Evolutionary conservation across 2,888 invertebrate species (phyloP).

Genomic region (Listrodromus nycthemerus): DNA sequence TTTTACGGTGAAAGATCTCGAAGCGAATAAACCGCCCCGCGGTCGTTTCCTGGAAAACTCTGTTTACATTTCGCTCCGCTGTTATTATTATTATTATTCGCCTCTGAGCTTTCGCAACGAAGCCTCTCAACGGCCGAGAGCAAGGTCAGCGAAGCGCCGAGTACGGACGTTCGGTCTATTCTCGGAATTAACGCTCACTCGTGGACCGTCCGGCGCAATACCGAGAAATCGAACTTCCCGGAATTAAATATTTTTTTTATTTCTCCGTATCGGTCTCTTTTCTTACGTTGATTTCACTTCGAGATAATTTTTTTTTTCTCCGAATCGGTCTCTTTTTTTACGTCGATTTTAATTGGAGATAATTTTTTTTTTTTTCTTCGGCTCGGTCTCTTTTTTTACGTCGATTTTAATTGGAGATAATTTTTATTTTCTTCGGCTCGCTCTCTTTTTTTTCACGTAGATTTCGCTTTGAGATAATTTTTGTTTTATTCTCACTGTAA

Average conservation of each 20-base stretch:
- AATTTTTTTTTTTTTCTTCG: background rate
- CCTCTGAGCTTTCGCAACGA: background rate
- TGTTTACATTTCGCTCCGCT: too few species aligned
- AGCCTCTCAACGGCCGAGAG: background rate
- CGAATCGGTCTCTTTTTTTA: too few species aligned
- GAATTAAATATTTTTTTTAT: background rate
- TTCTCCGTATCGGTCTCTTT: too few species aligned
- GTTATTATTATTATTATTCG: background rate
- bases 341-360: too few species aligned
- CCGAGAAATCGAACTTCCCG: background rate
- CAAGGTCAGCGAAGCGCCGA: slow-evolving; percentile 51
- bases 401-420: too few species aligned
- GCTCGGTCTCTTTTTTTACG: background rate
- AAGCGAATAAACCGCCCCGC: too few species aligned
- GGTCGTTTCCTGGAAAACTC: too few species aligned
- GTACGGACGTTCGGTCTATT: slow-evolving; percentile 40
- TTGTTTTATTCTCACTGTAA: slow-evolving; percentile 11
- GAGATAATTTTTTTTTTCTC: background rate
- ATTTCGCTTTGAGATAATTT: background rate
- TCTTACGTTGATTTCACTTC: too few species aligned
- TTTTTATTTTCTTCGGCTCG: slow-evolving; percentile 2
- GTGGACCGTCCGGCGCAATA: background rate
- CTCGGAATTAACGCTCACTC: background rate
- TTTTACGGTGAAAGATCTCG: slow-evolving; percentile 10
- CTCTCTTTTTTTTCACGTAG: background rate